Base-by-base conservation (phyloP, 2,888 invertebrate species). In the Drosophila multiciliata region DNA sequence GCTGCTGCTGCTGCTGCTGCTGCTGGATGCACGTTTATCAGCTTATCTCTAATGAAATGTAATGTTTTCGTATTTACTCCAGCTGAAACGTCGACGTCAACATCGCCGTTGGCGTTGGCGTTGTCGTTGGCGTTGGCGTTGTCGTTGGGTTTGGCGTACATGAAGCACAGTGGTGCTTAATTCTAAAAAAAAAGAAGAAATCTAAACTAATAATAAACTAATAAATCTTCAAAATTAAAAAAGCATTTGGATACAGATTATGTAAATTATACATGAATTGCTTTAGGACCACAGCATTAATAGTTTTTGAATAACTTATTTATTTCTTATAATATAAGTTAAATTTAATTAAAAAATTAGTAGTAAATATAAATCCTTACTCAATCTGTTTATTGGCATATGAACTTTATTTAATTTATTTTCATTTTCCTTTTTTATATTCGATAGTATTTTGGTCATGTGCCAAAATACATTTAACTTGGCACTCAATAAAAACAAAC, bases 41-140 rank as follows among this genome's bases (percentile, higher is more conserved):
- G 87, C 87, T 84, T 89, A 84, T 87, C 84, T 89, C 89, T 84
- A 89, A 84, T 84, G 84, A 74, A 89, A 83, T 87, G 87, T 87
- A 89, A 83, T 89, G 89, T 73, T 89, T 80, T 68, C 58, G 73
- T 66, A 63, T 57, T 57, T 42, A 57, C 32, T 42, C 20, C 45
- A 32, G 20, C 40, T 29, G 45, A 45, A 20, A 23, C 2, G 17
- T 8, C 15, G 35, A 17, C 17, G 23, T 53, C 26, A 23, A 26
- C 53, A 6, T 40, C 42, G 45, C 8, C 49, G 9, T 38, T 15
- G 26, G 5, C 42, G 35, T 50, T 26, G 26, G 3, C 45, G 55
- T 26, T 17, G 49, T n/a, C 54, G 40, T 33, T 26, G 26, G 5
- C 23, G 33, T 42, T 17, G 49, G n/a, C 54, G 40, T 33, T 26